Base-by-base conservation (phyloP, 2,113 vertebrate species). In the Sander vitreus region DNA sequence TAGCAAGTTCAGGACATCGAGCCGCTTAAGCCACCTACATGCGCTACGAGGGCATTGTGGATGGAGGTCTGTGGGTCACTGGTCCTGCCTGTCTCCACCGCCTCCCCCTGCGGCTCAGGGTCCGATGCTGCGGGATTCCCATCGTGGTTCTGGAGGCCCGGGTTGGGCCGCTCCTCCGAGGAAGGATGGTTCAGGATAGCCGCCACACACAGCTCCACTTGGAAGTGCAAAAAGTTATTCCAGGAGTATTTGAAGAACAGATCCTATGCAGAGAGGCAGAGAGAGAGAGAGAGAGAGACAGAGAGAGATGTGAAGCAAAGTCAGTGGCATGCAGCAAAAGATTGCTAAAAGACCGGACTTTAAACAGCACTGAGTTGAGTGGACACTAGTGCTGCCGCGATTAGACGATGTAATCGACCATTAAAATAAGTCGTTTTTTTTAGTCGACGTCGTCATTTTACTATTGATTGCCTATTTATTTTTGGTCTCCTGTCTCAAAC, bases 221-320 rank as follows among this genome's bases (percentile, higher is more conserved):
- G 98, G 95, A 97, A 96, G 95, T 99, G 98, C 95, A 99, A 93
- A 90, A 99, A 99, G 92, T 99, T 99, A 94, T 99, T 99, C 98
- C 98, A 99, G 16, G 97, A 96, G 94, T 98, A 99, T 91, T 97
- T 97, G 92, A 99, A 99, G 94, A 99, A 99, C 87, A 99, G 95
- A 93, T 99, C 98, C 98, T 99, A 87, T 0, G n/a, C 27, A 23
- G 48, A 43, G 23, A 84, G 25, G 30, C 13, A 39, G 15, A 43
- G 3, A 64, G 5, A 48, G 8, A 51, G 23, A 84, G 25, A 39
- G n/a, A n/a, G n/a, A n/a, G 23, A 84, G 25, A 39, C 13, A 39
- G 15, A 43, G 3, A 64, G 5, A 48, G 8, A 51, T 3, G 9
- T 0, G 15, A 6, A 21, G 5, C 4, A 55, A 51, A 21, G 47